phyloP scores from a whole-genome alignment of 1,140 invertebrate species.

The Bilobella aurantiaca region DNA sequence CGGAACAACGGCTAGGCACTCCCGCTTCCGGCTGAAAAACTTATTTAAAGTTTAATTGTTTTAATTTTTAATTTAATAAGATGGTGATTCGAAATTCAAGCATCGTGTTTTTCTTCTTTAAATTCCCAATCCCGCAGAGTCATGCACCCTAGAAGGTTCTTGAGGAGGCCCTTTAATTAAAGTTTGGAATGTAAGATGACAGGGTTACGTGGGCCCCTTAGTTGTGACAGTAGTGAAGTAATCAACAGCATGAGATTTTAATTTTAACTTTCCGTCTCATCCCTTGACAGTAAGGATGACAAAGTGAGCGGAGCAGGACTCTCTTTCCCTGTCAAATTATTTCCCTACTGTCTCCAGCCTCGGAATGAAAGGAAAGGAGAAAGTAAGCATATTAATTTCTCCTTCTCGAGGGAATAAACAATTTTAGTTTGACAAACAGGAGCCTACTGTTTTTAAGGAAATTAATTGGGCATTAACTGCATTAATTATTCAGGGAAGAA shows the following conservation, averaged over 20 bases:
- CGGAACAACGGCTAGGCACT: too few species aligned
- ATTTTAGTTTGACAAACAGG: background rate
- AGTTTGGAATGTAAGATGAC: too few species aligned
- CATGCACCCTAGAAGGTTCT: too few species aligned
- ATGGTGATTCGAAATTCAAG: too few species aligned
- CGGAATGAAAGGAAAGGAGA: background rate
- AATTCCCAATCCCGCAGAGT: too few species aligned
- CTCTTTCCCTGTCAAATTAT: background rate
- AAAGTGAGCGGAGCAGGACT: background rate
- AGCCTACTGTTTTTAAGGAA: constrained; percentile 1
- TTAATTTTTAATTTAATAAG: too few species aligned
- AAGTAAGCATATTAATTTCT: background rate
- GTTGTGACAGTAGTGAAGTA: background rate
- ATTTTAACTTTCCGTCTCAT: background rate
- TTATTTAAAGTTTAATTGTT: too few species aligned
- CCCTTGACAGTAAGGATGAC: constrained; percentile 2
- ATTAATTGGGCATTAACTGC: constrained; percentile 8
- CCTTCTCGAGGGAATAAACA: background rate
- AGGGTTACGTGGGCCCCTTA: too few species aligned
- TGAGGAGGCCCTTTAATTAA: too few species aligned
- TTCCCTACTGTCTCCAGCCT: background rate
- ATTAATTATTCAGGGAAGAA: background rate
- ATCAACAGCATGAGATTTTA: constrained; percentile 2
- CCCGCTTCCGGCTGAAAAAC: too few species aligned
- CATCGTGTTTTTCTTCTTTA: too few species aligned